Percentiles rank a stretch among this genome's conserved stretches.
Conservation (phyloP, 1,140 invertebrate genomes). For the Pissodes strobi region DNA sequence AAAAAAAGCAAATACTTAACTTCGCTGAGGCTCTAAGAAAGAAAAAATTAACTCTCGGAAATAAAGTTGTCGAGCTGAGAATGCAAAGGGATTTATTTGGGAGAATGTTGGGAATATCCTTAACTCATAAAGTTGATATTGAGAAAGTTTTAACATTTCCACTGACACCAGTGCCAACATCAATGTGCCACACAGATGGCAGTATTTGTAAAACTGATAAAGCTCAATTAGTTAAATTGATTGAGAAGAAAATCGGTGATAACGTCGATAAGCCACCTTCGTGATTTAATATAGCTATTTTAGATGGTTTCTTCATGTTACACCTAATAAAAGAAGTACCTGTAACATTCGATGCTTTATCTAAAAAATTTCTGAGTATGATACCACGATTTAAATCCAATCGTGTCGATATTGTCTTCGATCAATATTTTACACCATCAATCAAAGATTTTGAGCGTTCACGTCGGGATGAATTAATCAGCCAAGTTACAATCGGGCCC, state of each 20-base stretch:
- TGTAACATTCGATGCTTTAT: slow-evolving; percentile 19
- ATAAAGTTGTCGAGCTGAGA: too few species aligned
- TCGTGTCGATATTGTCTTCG: slow-evolving; percentile 18
- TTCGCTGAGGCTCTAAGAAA: neutral
- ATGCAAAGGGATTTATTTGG: too few species aligned
- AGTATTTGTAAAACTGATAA: slow-evolving; percentile 38
- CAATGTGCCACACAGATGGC: slow-evolving; percentile 40
- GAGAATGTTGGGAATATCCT: too few species aligned
- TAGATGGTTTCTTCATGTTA: slow-evolving; percentile 20
- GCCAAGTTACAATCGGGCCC: slow-evolving; percentile 15
- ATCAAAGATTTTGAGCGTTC: slow-evolving; percentile 28
- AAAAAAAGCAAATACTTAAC: neutral
- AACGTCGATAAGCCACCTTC: slow-evolving; percentile 24
- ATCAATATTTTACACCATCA: slow-evolving; percentile 23
- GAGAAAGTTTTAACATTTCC: too few species aligned
- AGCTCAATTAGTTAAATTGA: slow-evolving; percentile 12
- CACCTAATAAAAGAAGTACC: slow-evolving; percentile 32
- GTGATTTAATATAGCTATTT: slow-evolving; percentile 10
- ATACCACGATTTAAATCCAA: slow-evolving; percentile 8
- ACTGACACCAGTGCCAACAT: slow-evolving; percentile 35
- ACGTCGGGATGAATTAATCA: slow-evolving; percentile 18
- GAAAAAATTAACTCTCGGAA: too few species aligned
- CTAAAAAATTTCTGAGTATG: slow-evolving; percentile 28
- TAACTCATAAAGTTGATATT: too few species aligned
- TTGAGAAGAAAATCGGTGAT: slow-evolving; percentile 32